These are phyloP conservation scores for Ia io DNA, from an alignment of 2,113 vertebrate genomes.

Conservation along the genomic window DNA sequence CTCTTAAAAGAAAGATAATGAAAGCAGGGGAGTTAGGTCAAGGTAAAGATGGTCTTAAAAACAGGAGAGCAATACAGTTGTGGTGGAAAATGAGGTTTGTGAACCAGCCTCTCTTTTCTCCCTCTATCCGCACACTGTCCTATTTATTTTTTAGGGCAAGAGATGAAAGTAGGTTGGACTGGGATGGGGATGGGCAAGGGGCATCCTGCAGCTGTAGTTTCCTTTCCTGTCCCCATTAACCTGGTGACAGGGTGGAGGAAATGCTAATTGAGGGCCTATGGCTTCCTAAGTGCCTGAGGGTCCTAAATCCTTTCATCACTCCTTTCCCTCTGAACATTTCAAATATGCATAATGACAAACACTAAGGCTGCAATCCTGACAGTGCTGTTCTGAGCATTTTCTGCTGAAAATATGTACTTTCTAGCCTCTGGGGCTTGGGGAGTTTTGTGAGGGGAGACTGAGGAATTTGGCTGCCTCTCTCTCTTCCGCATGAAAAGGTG, in stretches of 20 bases:
- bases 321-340: constrained; percentile 48
- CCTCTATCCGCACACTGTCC: constrained; percentile 37
- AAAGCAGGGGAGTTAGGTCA: not conserved
- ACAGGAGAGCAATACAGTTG: not conserved
- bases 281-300: constrained; percentile 40
- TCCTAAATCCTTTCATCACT: constrained; percentile 55
- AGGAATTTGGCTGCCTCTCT: not conserved
- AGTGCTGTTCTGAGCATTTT: constrained; percentile 29
- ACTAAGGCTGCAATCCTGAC: constrained; percentile 38
- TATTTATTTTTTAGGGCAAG: constrained; percentile 74
- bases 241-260: constrained; percentile 22
- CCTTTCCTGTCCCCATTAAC: constrained; percentile 57
- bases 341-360: constrained; percentile 60
- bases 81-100: constrained; percentile 45
- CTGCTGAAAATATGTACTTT: constrained; percentile 44
- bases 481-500: constrained; percentile 38
- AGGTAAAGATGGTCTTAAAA: constrained; percentile 47
- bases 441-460: not conserved
- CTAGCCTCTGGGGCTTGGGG: not conserved
- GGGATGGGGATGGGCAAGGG: constrained; percentile 39
- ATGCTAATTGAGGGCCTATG: constrained; percentile 49
- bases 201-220: constrained; percentile 49
- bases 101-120: constrained; percentile 41
- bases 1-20: not conserved
- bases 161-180: constrained; percentile 69